A percentile compares a stretch with the other conserved stretches of the same genome.
phyloP scores from a whole-genome alignment of 2,113 vertebrate genomes.

The Eurystomus gularis region DNA sequence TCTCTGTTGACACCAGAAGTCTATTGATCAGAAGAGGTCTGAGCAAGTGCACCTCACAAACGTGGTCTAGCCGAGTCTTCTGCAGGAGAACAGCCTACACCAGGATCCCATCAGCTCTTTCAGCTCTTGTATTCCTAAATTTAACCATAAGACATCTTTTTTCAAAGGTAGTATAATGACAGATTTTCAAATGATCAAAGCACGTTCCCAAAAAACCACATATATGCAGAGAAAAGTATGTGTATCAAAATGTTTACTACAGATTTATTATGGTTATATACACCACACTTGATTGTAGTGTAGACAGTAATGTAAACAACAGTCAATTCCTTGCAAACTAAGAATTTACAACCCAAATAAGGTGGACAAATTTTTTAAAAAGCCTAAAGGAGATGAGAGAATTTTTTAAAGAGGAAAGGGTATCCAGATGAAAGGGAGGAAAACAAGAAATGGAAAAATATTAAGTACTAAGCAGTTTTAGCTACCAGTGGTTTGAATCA shows the following conservation, averaged over 20 bases:
- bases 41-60: accelerated
- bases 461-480: background rate
- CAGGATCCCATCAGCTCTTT: accelerated
- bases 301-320: too few species aligned
- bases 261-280: background rate
- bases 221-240: accelerated
- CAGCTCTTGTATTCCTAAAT: background rate
- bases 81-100: accelerated
- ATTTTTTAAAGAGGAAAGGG: background rate
- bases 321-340: background rate
- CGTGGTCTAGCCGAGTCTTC: background rate
- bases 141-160: accelerated
- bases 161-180: accelerated
- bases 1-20: background rate
- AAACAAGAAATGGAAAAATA: accelerated
- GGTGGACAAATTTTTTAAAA: background rate
- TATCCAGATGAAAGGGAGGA: background rate
- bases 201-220: too few species aligned
- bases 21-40: accelerated
- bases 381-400: accelerated
- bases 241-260: background rate
- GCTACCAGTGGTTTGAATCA: background rate
- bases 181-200: background rate
- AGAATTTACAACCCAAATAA: background rate
- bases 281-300: too few species aligned